Conservation (phyloP, 2,113 vertebrate genomes). For the Sceloporus tristichus region DNA sequence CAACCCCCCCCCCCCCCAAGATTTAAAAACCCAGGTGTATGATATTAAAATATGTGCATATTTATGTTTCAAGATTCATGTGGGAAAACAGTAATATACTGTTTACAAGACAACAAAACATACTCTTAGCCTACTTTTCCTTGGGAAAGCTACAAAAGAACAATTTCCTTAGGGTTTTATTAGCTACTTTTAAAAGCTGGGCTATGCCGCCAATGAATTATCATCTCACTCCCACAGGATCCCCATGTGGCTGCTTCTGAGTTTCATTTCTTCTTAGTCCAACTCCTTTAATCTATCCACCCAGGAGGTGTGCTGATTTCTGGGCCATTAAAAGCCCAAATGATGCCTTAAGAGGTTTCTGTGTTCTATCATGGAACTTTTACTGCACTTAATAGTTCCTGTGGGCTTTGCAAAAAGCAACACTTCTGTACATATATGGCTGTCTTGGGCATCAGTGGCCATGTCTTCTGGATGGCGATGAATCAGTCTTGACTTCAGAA, state of each 20-base stretch:
- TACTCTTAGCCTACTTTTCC: neutral
- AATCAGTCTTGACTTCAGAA: neutral
- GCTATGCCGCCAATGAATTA: neutral
- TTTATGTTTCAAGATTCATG: neutral
- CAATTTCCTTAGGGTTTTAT: neutral
- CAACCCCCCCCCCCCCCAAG: too few species aligned
- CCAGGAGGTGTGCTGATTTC: constrained; percentile 13
- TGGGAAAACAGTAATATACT: neutral
- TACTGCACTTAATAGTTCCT: neutral
- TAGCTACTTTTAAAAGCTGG: constrained; percentile 14
- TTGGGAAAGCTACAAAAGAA: neutral
- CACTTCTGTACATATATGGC: neutral
- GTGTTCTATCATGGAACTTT: constrained; percentile 1
- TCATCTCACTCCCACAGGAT: neutral
- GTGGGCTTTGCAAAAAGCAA: neutral
- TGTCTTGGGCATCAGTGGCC: neutral
- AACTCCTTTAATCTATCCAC: constrained; percentile 9
- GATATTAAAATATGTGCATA: neutral
- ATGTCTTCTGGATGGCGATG: neutral
- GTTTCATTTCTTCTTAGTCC: neutral
- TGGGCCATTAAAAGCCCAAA: constrained; percentile 15
- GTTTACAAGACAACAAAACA: neutral
- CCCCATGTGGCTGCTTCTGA: neutral
- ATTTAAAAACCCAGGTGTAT: neutral
- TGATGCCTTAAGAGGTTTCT: neutral